phyloP scores from a whole-genome alignment of 1,140 invertebrate species.

The Penaeus indicus region DNA sequence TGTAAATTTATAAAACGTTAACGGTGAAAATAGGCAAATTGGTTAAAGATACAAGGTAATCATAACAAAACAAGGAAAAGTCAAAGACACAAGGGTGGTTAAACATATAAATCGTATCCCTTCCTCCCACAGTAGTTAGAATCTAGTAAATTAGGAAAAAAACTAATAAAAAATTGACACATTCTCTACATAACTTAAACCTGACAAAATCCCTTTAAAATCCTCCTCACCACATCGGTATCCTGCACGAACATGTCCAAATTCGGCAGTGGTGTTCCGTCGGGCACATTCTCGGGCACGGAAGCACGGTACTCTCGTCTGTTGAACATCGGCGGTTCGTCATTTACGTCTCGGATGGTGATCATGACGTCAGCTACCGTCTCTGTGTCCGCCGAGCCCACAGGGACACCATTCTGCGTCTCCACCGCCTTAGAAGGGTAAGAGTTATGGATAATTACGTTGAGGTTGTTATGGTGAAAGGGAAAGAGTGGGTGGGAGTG shows the following conservation, averaged over 20 bases:
- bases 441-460: neutral
- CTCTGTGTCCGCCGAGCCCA: constrained; percentile 70
- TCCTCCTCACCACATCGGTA: constrained; percentile 82
- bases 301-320: constrained; percentile 82
- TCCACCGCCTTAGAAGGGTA: constrained; percentile 77
- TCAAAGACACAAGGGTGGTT: neutral
- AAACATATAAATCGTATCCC: neutral
- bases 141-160: no score
- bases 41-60: no score
- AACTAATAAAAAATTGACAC: neutral
- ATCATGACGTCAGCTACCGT: constrained; percentile 76
- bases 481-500: no score
- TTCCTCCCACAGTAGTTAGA: no score
- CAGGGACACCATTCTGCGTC: constrained; percentile 79
- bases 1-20: no score
- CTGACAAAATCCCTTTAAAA: neutral
- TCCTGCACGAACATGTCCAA: constrained; percentile 89
- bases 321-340: constrained; percentile 83
- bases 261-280: constrained; percentile 84
- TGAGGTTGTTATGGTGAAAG: neutral
- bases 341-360: constrained; percentile 92
- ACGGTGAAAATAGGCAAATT: neutral
- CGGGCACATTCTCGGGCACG: constrained; percentile 85
- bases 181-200: neutral
- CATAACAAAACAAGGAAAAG: no score